Evolutionary conservation across 1,140 invertebrate genomes (phyloP), one percentile per base, ranked within the genome.

Genomic region (Tetragnatha versicolor): DNA sequence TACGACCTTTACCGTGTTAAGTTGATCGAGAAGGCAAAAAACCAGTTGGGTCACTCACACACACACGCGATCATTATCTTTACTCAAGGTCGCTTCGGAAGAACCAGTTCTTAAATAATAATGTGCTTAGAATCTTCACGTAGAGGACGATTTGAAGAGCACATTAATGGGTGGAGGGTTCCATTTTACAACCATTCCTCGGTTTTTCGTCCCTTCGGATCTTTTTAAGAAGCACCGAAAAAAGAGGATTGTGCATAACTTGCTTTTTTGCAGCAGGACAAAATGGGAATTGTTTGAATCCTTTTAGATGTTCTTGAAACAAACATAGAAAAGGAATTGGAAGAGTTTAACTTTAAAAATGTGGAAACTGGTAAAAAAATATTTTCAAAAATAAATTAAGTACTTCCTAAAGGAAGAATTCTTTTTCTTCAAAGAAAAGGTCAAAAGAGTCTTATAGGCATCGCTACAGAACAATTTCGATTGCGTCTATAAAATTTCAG

Each of bases 31-130:
- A 33, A 20, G 22, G 35, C 2, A 31, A 27, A 58, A 58, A 33
- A 58, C 55, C 55, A 58, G 29, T 58, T 33, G 53, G 29, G 27
- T 58, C 53, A 58, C 27, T 58, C 29, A 33, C 29, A 33, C 35
- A 58, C 29, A 33, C 29, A 33, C 35, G 35, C 29, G 55, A 35
- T 58, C 55, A 58, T 58, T 58, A 58, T 58, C 29, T 58, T 35
- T 58, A 14, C 35, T 22, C 14, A 58, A 58, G 17, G 55, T 58
- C 55, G 29, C 14, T 58, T 33, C 29, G 31, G 53, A 58, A 35
- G 29, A 58, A 58, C 29, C 55, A 35, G 31, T 58, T 58, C 55
- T 58, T 58, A 10, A 51, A 51, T 51, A 55, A 55, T 55, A 55
- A 29, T 29, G 17, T 33, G 31, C 31, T 33, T 33, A 58, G 35